phyloP scores from a whole-genome alignment of 1,140 invertebrate species.

The Eupeodes corollae region DNA sequence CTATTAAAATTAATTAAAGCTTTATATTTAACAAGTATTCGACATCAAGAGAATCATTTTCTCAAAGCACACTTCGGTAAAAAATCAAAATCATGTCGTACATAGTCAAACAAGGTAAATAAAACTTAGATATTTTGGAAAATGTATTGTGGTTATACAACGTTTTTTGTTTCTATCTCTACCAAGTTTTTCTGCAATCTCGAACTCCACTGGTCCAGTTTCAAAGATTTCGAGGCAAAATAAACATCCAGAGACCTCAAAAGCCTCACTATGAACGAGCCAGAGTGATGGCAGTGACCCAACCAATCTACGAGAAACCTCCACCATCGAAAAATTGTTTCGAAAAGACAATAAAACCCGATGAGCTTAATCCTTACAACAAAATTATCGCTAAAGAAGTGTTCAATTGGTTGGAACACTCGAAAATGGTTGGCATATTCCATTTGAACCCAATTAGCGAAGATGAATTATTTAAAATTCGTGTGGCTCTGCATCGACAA shows the following conservation, averaged over 20 bases:
- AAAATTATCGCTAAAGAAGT: constrained; percentile 56
- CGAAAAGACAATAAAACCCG: constrained; percentile 14
- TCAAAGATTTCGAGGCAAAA: constrained; percentile 55
- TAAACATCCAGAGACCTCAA: constrained; percentile 61
- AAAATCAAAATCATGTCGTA: no score
- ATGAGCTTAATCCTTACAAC: constrained; percentile 52
- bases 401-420: constrained; percentile 53
- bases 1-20: no score
- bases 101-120: no score
- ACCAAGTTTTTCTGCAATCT: constrained; percentile 35
- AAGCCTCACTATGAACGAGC: constrained; percentile 52
- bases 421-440: constrained; percentile 55
- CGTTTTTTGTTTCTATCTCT: no score
- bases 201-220: constrained; percentile 41
- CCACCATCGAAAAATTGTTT: constrained; percentile 20
- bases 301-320: constrained; percentile 38
- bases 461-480: constrained; percentile 48
- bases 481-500: constrained; percentile 45
- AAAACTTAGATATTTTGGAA: no score
- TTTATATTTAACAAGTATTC: no score
- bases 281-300: constrained; percentile 47
- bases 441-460: constrained; percentile 54
- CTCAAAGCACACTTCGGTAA: no score
- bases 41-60: no score
- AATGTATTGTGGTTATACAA: no score